Evolutionary conservation across 1,140 invertebrate species (phyloP).

Genomic region (Drosophila suzukii): DNA sequence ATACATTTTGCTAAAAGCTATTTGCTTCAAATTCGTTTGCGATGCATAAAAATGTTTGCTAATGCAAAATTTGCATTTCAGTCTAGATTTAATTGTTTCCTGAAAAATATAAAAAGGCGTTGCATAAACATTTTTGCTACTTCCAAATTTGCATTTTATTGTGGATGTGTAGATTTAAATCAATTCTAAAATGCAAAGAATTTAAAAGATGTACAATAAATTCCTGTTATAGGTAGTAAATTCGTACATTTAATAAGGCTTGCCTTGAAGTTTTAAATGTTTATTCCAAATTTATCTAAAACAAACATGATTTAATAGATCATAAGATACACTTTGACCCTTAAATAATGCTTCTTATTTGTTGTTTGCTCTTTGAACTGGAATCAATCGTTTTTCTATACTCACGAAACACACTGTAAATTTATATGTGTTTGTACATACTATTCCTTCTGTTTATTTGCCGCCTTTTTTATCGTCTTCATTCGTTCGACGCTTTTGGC

Average conservation of each 20-base stretch:
- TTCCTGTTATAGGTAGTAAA: too few species aligned
- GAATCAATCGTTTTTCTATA: neutral
- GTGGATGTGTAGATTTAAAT: too few species aligned
- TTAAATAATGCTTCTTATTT: neutral
- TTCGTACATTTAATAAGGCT: neutral
- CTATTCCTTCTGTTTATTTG: constrained; percentile 67
- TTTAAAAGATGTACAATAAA: too few species aligned
- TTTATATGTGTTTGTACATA: constrained; percentile 18
- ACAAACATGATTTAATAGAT: too few species aligned
- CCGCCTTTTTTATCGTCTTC: constrained; percentile 66
- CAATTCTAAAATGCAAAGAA: too few species aligned
- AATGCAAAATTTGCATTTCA: neutral
- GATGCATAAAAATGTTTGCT: neutral
- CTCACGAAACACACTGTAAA: constrained; percentile 15
- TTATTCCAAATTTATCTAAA: too few species aligned
- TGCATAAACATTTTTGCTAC: too few species aligned
- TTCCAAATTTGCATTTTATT: too few species aligned
- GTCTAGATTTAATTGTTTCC: neutral
- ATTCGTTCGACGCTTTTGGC: constrained; percentile 68
- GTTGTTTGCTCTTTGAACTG: neutral
- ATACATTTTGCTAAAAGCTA: neutral
- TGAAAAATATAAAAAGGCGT: neutral
- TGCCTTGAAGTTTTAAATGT: neutral
- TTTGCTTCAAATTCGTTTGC: neutral
- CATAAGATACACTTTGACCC: too few species aligned